A percentile compares a stretch with the other conserved stretches of the same genome.
Conservation (phyloP, 2,113 vertebrate genomes). For the Sylvilagus bachmani region DNA sequence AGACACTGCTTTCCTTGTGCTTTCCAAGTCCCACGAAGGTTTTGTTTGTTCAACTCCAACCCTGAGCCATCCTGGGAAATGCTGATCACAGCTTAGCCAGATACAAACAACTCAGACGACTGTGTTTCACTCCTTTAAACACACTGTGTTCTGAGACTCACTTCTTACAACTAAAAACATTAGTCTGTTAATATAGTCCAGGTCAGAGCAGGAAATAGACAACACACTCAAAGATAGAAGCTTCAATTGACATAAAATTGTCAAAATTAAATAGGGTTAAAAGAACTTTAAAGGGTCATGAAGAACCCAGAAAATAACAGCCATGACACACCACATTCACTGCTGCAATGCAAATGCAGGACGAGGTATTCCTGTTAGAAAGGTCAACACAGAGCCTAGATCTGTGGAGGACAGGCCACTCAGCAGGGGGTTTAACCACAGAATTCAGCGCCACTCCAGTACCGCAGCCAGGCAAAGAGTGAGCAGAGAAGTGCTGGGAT, state of each 20-base stretch:
- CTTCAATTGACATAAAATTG: not conserved
- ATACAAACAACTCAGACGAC: not conserved
- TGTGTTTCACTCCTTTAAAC: not conserved
- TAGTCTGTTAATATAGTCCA: not conserved
- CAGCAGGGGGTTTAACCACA: not conserved
- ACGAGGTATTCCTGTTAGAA: not conserved
- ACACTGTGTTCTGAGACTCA: not conserved
- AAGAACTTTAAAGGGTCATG: not conserved
- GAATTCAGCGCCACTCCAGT: not conserved
- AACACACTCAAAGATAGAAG: not conserved
- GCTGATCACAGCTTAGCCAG: not conserved
- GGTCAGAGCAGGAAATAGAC: not conserved
- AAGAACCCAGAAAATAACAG: not conserved
- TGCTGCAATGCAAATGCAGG: not conserved
- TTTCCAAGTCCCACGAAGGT: not conserved
- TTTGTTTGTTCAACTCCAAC: not conserved
- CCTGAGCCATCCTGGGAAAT: not conserved
- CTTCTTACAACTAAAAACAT: not conserved
- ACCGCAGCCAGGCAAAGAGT: not conserved
- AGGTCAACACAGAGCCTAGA: not conserved
- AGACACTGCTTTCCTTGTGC: not conserved
- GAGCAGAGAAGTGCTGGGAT: not conserved
- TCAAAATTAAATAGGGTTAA: not conserved
- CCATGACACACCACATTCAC: not conserved
- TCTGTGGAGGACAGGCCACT: not conserved